Evolutionary conservation across 2,113 vertebrate species (phyloP), one percentile per base, ranked within the genome.

Genomic region (Cyprinodon tularosa): DNA sequence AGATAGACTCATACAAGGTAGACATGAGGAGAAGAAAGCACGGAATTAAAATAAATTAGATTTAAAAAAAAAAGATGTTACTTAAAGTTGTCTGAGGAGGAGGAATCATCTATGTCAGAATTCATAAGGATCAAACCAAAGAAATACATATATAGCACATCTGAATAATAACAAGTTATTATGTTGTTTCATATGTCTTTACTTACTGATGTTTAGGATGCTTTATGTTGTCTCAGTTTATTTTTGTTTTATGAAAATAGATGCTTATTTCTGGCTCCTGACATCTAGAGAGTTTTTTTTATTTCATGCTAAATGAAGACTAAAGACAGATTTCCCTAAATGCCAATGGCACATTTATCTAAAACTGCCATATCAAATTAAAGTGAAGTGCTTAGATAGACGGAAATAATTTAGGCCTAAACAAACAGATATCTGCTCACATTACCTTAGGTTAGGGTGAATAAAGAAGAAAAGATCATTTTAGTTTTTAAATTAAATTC

Each of bases 331-430:
- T 72, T 76, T 65, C 76, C 38, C 72, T 45, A 59, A 17, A 53
- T 36, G 50, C 72, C 62, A 42, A n/a, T 61, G 80, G 40, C 2
- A 88, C 64, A 29, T 36, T 66, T 74, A 66, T 38, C 71, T 70
- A 38, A 66, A 75, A 45, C 76, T 72, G 71, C 82, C 64, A 12
- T 4, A 65, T 68, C 22, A 78, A 77, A 80, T 77, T 71, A 74
- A 74, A 42, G 17, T 38, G 47, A 71, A 67, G 15, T 65, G 20
- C 63, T 63, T 10, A 12, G 15, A 74, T 66, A 39, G n/a, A 61
- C 68, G 63, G 12, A 72, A 62, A 44, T 22, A 20, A 22, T 70
- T 39, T 57, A 72, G 73, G 72, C 50, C 69, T 12, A 75, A 64
- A 62, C 73, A 62, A 81, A 48, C 13, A 12, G 11, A 77, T 40